Evolutionary conservation across 2,797 vertebrate species (phyloP).

Genomic region (Platalea minor): DNA sequence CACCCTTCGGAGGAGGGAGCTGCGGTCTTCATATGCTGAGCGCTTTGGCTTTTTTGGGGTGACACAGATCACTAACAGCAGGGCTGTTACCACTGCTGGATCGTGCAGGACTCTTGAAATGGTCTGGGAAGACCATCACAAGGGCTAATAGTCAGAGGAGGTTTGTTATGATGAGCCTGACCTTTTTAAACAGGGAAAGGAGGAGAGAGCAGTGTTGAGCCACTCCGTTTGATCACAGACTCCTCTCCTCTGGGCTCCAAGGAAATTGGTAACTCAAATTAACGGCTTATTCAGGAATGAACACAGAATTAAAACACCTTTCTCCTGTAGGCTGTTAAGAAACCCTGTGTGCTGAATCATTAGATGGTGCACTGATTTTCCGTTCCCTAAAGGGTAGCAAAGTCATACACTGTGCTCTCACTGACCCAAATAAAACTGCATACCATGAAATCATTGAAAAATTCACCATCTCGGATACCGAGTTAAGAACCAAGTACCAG

Average conservation of each 20-base stretch:
- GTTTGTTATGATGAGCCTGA: background rate
- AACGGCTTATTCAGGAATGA: slow-evolving; percentile 41
- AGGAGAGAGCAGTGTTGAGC: background rate
- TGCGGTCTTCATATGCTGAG: background rate
- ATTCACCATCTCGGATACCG: background rate
- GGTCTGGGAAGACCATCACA: background rate
- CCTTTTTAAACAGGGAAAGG: background rate
- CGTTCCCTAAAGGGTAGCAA: slow-evolving; percentile 10
- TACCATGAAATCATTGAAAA: background rate
- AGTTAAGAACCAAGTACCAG: background rate
- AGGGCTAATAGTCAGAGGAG: background rate
- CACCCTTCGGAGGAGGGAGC: background rate
- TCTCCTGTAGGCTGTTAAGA: slow-evolving; percentile 21
- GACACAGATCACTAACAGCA: background rate
- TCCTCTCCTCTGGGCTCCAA: slow-evolving; percentile 11
- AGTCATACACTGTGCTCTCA: slow-evolving; percentile 25
- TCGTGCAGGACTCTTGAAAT: background rate
- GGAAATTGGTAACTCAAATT: slow-evolving; percentile 52
- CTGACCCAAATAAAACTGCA: slow-evolving; percentile 50
- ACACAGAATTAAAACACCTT: slow-evolving; percentile 21
- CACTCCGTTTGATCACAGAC: slow-evolving; percentile 18
- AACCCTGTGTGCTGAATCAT: slow-evolving; percentile 42
- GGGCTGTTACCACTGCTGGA: background rate
- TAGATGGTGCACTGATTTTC: slow-evolving; percentile 15
- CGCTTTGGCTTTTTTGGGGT: background rate